Evolutionary conservation across 2,113 vertebrate species (phyloP).

Genomic region (Romanogobio albipinnatus): DNA sequence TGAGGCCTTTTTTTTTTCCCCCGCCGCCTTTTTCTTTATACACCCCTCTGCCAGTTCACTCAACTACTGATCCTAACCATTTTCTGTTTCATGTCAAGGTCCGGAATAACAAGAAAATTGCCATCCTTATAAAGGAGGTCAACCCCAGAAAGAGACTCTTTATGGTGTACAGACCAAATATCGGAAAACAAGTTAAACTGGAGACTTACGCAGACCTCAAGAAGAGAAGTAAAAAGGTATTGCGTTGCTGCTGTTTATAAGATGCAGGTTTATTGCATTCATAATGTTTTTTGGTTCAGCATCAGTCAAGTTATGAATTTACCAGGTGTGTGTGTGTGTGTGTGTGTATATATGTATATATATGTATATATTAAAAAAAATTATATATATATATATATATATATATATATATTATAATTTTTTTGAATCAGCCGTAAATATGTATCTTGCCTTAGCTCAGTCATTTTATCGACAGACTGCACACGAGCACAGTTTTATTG

Average conservation of each 20-base stretch:
- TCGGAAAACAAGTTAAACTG: slow-evolving; percentile 93
- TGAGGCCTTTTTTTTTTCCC: slow-evolving; percentile 47
- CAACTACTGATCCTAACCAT: not conserved
- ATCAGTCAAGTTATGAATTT: not conserved
- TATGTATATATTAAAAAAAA: not conserved
- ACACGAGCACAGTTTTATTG: too few species aligned
- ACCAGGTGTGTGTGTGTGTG: not conserved
- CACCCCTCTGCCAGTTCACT: not conserved
- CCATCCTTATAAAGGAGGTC: slow-evolving; percentile 93
- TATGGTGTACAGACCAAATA: slow-evolving; percentile 95
- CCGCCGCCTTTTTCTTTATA: too few species aligned
- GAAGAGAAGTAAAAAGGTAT: slow-evolving; percentile 98
- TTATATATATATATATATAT: not conserved
- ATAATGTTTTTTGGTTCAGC: not conserved
- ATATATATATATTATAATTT: not conserved
- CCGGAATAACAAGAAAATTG: slow-evolving; percentile 96
- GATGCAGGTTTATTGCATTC: not conserved
- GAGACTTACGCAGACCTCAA: slow-evolving; percentile 91
- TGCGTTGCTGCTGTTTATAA: not conserved
- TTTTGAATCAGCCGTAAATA: too few species aligned
- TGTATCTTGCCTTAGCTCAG: not conserved
- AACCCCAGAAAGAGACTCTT: slow-evolving; percentile 96
- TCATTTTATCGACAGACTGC: not conserved
- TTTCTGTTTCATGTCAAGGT: slow-evolving; percentile 62
- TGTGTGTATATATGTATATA: not conserved